Evolutionary conservation across 2,113 vertebrate species (phyloP).

Genomic region (Tetrao urogallus): DNA sequence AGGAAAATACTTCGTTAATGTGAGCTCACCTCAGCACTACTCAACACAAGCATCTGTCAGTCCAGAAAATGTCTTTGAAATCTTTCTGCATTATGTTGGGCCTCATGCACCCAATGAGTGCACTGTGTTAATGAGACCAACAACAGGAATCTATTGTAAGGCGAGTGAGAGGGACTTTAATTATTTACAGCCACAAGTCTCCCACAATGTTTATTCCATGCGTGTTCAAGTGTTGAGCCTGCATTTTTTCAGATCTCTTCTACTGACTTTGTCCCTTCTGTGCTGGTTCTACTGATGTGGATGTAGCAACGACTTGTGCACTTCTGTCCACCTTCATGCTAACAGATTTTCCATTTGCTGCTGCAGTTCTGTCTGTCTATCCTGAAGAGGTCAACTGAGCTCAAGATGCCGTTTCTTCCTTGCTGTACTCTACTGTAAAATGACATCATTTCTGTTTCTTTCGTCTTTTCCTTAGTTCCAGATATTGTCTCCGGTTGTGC

Average conservation of each 20-base stretch:
- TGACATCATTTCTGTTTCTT: background rate
- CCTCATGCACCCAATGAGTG: background rate
- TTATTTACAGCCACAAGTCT: background rate
- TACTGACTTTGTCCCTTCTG: background rate
- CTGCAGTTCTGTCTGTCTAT: background rate
- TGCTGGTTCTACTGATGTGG: background rate
- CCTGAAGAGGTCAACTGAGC: background rate
- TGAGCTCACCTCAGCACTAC: background rate
- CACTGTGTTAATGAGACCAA: background rate
- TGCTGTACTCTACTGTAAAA: background rate
- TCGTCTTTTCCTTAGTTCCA: background rate
- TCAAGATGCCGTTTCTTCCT: rapidly evolving
- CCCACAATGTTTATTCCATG: background rate
- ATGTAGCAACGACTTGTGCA: background rate
- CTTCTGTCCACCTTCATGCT: background rate
- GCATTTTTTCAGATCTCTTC: background rate
- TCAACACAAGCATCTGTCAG: background rate
- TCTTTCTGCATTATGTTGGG: background rate
- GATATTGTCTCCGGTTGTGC: background rate
- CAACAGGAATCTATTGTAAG: background rate
- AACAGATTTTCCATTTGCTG: background rate
- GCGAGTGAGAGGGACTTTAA: background rate
- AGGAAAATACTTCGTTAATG: background rate
- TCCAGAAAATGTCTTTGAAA: background rate
- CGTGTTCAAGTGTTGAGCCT: background rate